phyloP scores from a whole-genome alignment of 1,140 invertebrate genomes.

The Trachymyrmex septentrionalis region DNA sequence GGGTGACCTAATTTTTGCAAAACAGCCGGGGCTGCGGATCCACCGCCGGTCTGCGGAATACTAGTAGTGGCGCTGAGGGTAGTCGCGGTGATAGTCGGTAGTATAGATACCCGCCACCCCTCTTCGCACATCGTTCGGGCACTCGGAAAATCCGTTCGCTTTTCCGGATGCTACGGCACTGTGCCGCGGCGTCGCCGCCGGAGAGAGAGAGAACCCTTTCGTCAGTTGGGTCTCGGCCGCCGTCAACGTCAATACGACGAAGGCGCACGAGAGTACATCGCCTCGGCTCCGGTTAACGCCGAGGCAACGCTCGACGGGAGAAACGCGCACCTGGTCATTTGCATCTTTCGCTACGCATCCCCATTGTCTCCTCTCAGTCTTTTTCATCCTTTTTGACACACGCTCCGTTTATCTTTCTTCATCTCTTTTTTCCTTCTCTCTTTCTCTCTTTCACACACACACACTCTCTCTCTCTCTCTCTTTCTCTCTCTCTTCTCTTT shows the following conservation, averaged over 20 bases:
- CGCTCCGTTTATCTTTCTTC: background rate
- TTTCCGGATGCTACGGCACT: conserved; percentile 86
- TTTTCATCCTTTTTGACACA: background rate
- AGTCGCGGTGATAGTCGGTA: conserved; percentile 51
- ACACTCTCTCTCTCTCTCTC: background rate
- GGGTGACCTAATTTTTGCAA: conserved; percentile 80
- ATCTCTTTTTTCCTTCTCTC: background rate
- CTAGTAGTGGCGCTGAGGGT: conserved; percentile 45
- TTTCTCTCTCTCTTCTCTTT: background rate
- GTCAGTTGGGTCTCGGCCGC: conserved; percentile 86
- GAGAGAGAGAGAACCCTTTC: conserved; percentile 78
- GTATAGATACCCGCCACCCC: conserved; percentile 15
- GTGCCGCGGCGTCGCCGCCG: conserved; percentile 79
- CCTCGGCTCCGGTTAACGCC: conserved; percentile 66
- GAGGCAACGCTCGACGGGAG: conserved; percentile 67
- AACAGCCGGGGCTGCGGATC: conserved; percentile 64
- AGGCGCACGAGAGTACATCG: conserved; percentile 72
- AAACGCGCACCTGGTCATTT: conserved; percentile 44
- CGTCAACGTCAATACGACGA: conserved; percentile 85
- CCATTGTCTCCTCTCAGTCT: background rate
- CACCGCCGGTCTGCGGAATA: conserved; percentile 49
- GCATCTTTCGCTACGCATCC: background rate
- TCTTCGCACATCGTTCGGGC: conserved; percentile 29
- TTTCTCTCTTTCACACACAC: too few species aligned
- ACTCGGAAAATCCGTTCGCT: conserved; percentile 78